Percentiles rank a stretch among this genome's conserved stretches.
Evolutionary conservation across 2,888 invertebrate genomes (phyloP).

Genomic region (Rotaria socialis): DNA sequence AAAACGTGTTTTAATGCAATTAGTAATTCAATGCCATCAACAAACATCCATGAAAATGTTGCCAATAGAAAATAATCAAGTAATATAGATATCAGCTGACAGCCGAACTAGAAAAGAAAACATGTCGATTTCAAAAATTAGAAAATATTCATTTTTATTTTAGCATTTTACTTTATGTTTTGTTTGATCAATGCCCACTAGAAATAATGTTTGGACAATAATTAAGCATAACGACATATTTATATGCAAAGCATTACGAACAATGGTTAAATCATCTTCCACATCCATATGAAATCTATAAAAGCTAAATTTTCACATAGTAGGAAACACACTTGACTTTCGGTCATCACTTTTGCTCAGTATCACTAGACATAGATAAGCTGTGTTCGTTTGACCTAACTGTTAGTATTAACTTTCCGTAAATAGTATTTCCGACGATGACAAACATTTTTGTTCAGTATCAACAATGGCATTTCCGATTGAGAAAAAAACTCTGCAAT

Average conservation of each 20-base stretch:
- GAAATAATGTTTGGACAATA: slow-evolving; percentile 5
- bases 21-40: slow-evolving; percentile 23
- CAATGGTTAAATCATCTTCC: not conserved
- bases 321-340: no score
- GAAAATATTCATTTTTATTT: not conserved
- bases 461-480: no score
- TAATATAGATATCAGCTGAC: not conserved
- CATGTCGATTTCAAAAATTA: not conserved
- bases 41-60: slow-evolving; percentile 7
- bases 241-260: not conserved
- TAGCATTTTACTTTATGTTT: not conserved
- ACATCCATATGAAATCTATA: not conserved
- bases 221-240: slow-evolving; percentile 32
- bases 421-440: no score
- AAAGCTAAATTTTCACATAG: no score
- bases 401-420: no score
- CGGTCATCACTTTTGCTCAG: no score
- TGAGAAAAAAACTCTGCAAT: no score
- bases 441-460: no score
- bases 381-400: no score
- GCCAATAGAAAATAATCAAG: slow-evolving; percentile 27
- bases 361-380: no score
- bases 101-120: not conserved
- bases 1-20: not conserved
- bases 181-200: slow-evolving; percentile 21